Evolutionary conservation across 2,113 vertebrate genomes (phyloP).

Genomic region (Atlantisia rogersi): DNA sequence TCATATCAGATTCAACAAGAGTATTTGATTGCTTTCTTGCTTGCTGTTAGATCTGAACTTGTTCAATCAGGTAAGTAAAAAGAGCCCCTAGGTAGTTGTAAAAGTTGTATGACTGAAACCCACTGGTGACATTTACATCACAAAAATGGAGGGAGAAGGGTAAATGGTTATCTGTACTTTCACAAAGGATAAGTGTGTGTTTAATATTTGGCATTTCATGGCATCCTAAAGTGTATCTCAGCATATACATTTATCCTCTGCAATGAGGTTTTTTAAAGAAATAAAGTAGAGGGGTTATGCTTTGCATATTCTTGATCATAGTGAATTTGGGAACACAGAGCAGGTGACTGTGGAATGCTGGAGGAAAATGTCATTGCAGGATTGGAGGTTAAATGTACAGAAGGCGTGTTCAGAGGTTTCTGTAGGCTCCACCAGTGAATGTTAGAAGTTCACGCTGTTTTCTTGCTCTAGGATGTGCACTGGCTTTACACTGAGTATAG

Average conservation of each 20-base stretch:
- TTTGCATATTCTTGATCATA: not conserved
- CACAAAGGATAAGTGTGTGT: not conserved
- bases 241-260: not conserved
- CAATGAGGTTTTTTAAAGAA: not conserved
- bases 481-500: not conserved
- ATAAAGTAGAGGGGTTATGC: not conserved
- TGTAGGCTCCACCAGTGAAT: not conserved
- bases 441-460: not conserved
- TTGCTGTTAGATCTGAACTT: not conserved
- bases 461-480: not conserved
- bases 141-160: not conserved
- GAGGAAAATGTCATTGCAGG: not conserved
- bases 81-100: not conserved
- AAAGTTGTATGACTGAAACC: not conserved
- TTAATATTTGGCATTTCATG: not conserved
- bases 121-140: not conserved
- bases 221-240: not conserved
- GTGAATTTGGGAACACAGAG: not conserved
- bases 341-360: not conserved
- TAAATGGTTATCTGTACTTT: not conserved
- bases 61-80: not conserved
- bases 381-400: not conserved
- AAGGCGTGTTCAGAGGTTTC: not conserved
- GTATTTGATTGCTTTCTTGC: not conserved
- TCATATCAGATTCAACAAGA: not conserved